Conservation (phyloP, 2,888 invertebrate genomes). For the Stenotaenia linearis region DNA sequence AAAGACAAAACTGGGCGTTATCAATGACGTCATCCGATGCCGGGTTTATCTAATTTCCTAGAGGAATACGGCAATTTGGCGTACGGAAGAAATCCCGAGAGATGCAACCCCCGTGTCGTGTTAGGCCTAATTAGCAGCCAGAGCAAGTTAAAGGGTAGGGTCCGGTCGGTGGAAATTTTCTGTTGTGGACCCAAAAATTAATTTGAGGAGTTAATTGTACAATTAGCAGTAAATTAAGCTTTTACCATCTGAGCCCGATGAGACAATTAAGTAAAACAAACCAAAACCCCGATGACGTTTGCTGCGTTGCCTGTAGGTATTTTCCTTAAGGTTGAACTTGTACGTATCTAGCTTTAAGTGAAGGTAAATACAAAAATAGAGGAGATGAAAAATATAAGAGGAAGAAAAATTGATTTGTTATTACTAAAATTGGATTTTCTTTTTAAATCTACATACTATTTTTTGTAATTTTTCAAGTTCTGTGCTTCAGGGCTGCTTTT, state of each 20-base stretch:
- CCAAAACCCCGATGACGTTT: neutral
- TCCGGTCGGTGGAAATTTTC: neutral
- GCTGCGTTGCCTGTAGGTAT: neutral
- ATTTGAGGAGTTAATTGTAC: neutral
- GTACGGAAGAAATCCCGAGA: neutral
- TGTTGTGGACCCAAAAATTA: constrained; percentile 19
- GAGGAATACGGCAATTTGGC: constrained; percentile 16
- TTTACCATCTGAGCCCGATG: neutral
- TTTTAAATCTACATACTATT: neutral
- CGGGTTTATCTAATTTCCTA: neutral
- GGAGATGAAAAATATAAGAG: neutral
- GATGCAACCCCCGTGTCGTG: neutral
- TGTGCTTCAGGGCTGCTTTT: neutral
- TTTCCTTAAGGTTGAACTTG: neutral
- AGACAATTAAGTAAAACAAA: constrained; percentile 21
- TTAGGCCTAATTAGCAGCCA: neutral
- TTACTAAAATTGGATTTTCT: neutral
- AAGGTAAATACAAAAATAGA: neutral
- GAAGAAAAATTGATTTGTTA: neutral
- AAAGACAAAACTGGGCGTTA: neutral
- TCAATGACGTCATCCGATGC: neutral
- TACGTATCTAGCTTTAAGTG: neutral
- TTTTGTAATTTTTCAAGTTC: too few relatives aligned
- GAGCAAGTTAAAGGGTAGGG: constrained; percentile 13
- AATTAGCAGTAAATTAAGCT: neutral